phyloP scores from a whole-genome alignment of 2,797 vertebrate species.

The Scolopax rusticola region DNA sequence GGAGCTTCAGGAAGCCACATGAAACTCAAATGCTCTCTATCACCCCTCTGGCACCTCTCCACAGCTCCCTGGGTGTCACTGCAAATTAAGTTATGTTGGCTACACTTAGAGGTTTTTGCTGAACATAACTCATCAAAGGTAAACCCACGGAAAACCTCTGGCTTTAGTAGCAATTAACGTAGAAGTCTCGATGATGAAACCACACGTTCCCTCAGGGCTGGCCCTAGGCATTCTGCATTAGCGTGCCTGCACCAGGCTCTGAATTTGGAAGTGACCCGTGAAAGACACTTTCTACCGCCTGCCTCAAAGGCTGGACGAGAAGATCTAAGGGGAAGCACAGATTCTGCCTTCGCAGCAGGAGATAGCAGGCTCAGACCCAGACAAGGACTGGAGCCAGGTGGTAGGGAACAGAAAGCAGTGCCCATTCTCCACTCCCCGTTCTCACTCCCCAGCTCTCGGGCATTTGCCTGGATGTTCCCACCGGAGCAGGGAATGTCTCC shows the following conservation, averaged over 20 bases:
- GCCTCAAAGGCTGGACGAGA: neutral
- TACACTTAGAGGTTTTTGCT: neutral
- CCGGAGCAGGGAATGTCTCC: neutral
- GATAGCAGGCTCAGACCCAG: neutral
- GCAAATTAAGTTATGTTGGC: slow-evolving; percentile 11
- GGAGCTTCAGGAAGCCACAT: slow-evolving; percentile 45
- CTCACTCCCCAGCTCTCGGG: neutral
- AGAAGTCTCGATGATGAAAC: neutral
- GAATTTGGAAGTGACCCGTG: neutral
- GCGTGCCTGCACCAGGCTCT: neutral
- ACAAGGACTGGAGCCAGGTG: neutral
- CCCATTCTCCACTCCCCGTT: neutral
- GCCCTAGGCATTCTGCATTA: neutral
- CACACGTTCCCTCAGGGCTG: neutral
- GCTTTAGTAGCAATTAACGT: neutral
- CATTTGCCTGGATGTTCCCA: neutral
- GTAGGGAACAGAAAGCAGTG: neutral
- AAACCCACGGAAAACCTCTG: slow-evolving; percentile 40
- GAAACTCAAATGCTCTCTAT: slow-evolving; percentile 34
- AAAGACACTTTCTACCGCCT: neutral
- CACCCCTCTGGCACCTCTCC: slow-evolving; percentile 4
- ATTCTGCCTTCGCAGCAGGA: neutral
- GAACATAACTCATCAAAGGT: slow-evolving; percentile 17
- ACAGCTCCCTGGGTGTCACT: slow-evolving; percentile 9
- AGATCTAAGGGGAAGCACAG: neutral